Percentiles rank a stretch among this genome's conserved stretches.
Conservation (phyloP, 2,113 vertebrate genomes). For the Aptenodytes patagonicus region DNA sequence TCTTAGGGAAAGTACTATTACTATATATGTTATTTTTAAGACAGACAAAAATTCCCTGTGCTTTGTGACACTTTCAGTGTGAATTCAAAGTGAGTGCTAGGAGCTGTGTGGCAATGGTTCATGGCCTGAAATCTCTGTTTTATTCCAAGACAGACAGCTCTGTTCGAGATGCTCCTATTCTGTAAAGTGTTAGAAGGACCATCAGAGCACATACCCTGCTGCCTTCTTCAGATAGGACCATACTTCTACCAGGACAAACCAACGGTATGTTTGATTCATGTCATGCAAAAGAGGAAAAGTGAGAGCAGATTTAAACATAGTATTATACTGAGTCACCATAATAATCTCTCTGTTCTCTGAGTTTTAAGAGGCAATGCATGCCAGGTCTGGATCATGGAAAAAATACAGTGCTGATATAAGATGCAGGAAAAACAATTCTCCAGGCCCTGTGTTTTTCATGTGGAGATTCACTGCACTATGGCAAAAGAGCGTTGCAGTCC, state of each 20-base stretch:
- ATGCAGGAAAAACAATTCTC: background rate
- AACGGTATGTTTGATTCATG: background rate
- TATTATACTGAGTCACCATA: background rate
- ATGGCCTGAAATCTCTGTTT: background rate
- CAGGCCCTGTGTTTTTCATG: background rate
- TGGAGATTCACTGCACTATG: background rate
- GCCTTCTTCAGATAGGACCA: background rate
- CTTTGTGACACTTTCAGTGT: background rate
- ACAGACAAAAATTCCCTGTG: background rate
- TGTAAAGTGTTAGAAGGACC: background rate
- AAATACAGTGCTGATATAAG: background rate
- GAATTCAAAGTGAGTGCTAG: background rate
- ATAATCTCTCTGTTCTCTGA: background rate
- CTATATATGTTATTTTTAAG: background rate
- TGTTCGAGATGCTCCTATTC: background rate
- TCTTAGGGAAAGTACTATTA: background rate
- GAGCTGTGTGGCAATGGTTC: background rate
- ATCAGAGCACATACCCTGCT: background rate
- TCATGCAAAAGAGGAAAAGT: background rate
- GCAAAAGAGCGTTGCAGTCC: background rate
- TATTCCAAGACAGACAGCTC: background rate
- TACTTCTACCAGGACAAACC: background rate
- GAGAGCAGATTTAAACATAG: background rate
- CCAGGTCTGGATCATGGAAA: background rate
- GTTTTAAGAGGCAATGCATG: background rate